phyloP scores from a whole-genome alignment of 2,797 vertebrate species.

The Lepilemur ruficaudatus region DNA sequence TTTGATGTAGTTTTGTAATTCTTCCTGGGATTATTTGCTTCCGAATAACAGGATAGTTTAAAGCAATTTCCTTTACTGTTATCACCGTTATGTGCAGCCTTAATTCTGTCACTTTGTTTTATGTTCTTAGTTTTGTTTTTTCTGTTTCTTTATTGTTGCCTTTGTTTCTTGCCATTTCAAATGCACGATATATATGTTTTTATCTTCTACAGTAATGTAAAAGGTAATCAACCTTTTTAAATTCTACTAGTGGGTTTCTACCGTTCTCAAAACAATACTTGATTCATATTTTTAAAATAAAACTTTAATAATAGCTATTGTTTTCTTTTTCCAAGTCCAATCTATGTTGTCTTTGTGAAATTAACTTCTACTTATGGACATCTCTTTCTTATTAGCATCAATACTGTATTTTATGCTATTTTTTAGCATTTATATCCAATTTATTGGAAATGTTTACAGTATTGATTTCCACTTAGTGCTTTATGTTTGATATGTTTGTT shows the following conservation, averaged over 20 bases:
- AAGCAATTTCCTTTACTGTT: slow-evolving; percentile 37
- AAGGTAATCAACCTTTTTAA: background rate
- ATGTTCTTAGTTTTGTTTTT: slow-evolving; percentile 31
- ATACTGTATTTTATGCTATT: background rate
- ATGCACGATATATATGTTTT: background rate
- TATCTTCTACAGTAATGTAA: background rate
- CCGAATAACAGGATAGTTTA: background rate
- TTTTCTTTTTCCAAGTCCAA: background rate
- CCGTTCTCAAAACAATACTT: slow-evolving; percentile 7
- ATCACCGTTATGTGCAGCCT: background rate
- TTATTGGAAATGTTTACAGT: background rate
- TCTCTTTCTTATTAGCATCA: background rate
- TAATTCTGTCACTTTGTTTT: slow-evolving; percentile 63
- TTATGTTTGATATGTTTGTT: background rate
- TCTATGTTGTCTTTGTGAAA: background rate
- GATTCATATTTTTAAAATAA: background rate
- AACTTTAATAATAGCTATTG: background rate
- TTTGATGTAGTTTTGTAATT: slow-evolving; percentile 42
- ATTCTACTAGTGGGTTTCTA: background rate
- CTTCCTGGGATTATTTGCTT: slow-evolving; percentile 13
- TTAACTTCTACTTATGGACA: background rate
- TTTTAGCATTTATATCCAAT: background rate
- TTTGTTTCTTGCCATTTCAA: slow-evolving; percentile 39
- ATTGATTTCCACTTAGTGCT: background rate
- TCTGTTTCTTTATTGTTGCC: background rate